Evolutionary conservation across 2,888 invertebrate species (phyloP).

Genomic region (Dichetophora obliterata): DNA sequence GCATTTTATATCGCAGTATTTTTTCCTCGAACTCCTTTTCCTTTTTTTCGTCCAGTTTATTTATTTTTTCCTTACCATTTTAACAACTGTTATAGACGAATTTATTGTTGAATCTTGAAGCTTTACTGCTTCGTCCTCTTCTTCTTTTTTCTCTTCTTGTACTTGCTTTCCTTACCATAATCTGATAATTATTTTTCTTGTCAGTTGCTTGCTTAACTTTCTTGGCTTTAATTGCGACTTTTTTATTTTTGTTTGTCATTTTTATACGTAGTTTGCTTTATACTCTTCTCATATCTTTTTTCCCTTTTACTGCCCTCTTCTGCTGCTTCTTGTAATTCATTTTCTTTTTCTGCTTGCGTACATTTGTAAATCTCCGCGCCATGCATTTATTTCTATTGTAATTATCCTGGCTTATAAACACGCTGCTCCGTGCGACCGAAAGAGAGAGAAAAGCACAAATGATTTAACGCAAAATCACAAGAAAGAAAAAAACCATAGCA

Average conservation of each 20-base stretch:
- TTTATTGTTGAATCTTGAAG: conserved; percentile 31
- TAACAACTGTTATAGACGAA: conserved; percentile 3
- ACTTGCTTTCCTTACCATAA: conserved; percentile 32
- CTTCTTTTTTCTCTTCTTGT: too few relatives aligned
- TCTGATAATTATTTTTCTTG: conserved; percentile 46
- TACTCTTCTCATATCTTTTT: background rate
- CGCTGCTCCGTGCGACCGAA: background rate
- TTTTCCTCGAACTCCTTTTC: background rate
- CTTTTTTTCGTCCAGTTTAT: background rate
- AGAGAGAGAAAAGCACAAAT: background rate
- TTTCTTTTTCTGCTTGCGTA: conserved; percentile 32
- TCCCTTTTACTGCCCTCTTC: background rate
- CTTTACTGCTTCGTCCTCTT: background rate
- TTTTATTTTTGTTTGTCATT: background rate
- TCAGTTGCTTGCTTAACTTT: conserved; percentile 23
- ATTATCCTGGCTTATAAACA: conserved; percentile 46
- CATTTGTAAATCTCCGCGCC: conserved; percentile 47
- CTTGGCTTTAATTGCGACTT: conserved; percentile 23
- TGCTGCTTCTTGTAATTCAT: conserved; percentile 19
- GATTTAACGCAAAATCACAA: background rate
- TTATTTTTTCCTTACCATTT: conserved; percentile 2
- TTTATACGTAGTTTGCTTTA: conserved; percentile 27
- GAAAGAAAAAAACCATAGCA: background rate
- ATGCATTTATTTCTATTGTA: conserved; percentile 53
- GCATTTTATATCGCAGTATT: background rate